Evolutionary conservation across 2,113 vertebrate species (phyloP).

Genomic region (Oophaga pumilio): DNA sequence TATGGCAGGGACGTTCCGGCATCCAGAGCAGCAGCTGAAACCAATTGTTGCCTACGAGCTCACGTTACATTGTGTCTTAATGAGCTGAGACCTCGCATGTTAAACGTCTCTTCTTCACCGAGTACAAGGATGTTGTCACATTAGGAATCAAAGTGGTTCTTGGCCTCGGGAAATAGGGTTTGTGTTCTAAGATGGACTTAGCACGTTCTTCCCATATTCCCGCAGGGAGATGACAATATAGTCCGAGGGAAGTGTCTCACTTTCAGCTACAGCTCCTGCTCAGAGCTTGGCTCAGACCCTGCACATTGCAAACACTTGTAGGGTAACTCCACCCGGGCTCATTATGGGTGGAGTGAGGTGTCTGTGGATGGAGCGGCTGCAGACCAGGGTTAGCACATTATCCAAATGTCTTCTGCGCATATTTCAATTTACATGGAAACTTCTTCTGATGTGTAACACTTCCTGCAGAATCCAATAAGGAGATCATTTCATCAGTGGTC

Average conservation of each 20-base stretch:
- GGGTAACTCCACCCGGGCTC: slow-evolving; percentile 4
- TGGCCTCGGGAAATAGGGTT: slow-evolving; percentile 6
- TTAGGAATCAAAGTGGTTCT: slow-evolving; percentile 18
- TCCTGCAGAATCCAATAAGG: neutral
- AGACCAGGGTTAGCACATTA: slow-evolving; percentile 36
- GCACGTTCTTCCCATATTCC: slow-evolving; percentile 33
- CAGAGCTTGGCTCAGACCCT: slow-evolving; percentile 25
- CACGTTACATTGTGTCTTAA: neutral
- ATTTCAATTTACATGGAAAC: neutral
- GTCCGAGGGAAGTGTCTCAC: neutral
- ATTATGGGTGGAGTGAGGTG: slow-evolving; percentile 47
- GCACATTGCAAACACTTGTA: neutral
- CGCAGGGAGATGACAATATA: slow-evolving; percentile 22
- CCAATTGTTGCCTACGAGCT: neutral
- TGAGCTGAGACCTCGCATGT: slow-evolving; percentile 5
- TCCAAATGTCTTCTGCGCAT: neutral
- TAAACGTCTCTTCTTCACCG: neutral
- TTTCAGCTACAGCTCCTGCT: slow-evolving; percentile 7
- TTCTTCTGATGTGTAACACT: neutral
- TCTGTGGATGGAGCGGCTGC: slow-evolving; percentile 25
- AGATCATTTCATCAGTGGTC: neutral
- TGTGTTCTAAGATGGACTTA: slow-evolving; percentile 37
- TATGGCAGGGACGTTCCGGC: neutral
- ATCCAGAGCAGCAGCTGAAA: slow-evolving; percentile 32
- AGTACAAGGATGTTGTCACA: slow-evolving; percentile 8